Conservation (phyloP, 2,797 vertebrate genomes). For the Argya squamiceps region DNA sequence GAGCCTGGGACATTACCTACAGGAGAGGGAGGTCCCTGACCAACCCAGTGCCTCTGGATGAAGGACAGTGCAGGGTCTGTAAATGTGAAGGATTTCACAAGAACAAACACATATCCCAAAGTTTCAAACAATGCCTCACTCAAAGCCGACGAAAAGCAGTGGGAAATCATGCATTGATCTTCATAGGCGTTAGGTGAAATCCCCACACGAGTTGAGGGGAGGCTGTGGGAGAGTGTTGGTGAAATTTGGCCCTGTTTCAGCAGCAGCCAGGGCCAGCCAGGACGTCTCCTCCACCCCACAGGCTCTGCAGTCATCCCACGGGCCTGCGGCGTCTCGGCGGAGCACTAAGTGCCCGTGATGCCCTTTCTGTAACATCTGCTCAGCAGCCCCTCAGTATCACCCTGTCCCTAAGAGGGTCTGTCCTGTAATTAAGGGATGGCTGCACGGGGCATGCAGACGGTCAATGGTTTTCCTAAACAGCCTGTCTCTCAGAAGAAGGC, state of each 20-base stretch:
- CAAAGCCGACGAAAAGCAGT: fast-evolving
- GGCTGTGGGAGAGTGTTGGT: not conserved
- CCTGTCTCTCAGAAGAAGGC: constrained; percentile 33
- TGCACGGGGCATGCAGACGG: not conserved
- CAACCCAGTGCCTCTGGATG: not conserved
- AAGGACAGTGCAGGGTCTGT: not conserved
- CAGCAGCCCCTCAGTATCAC: not conserved
- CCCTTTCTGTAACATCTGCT: not conserved
- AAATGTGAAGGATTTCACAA: not conserved
- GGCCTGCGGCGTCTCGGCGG: fast-evolving
- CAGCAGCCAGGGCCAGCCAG: not conserved
- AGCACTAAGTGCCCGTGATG: not conserved
- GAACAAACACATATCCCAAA: not conserved
- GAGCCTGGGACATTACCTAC: not conserved
- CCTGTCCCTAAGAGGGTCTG: not conserved
- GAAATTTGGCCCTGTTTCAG: not conserved
- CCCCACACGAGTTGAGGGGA: not conserved
- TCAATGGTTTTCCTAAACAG: constrained; percentile 34
- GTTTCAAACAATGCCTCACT: not conserved
- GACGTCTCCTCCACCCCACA: not conserved
- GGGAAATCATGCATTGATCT: not conserved
- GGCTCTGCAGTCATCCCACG: not conserved
- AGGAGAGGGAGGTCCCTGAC: not conserved
- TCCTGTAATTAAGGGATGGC: not conserved
- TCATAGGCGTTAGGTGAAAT: not conserved